These are phyloP conservation scores for Platerodrilus igneus DNA, from an alignment of 2,888 invertebrate genomes.

Conservation along the genomic window DNA sequence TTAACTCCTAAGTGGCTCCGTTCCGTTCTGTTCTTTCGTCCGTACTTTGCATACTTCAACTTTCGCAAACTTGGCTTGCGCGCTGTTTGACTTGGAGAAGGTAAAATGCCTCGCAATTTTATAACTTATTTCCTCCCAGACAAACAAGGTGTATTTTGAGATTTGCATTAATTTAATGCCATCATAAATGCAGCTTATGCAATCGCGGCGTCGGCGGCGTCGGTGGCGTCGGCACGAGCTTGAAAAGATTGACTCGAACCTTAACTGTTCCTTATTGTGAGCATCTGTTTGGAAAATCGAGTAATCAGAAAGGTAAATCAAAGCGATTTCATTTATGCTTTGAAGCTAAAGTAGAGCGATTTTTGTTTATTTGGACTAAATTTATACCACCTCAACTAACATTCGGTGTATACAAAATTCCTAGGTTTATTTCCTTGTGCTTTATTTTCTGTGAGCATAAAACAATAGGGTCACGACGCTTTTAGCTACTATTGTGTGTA, in stretches of 20 bases:
- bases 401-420: slow-evolving; percentile 44
- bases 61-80: slow-evolving; percentile 34
- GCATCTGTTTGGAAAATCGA: slow-evolving; percentile 33
- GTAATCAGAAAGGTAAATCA: slow-evolving; percentile 46
- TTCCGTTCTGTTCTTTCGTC: no score
- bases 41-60: slow-evolving; percentile 45
- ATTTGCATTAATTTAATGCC: slow-evolving; percentile 50
- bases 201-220: no score
- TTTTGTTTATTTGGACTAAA: slow-evolving; percentile 42
- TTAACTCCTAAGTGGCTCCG: slow-evolving; percentile 45
- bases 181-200: slow-evolving; percentile 45
- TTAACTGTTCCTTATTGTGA: slow-evolving; percentile 26
- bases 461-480: no score
- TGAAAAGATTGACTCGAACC: slow-evolving; percentile 27
- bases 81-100: slow-evolving; percentile 33
- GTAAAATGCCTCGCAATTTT: slow-evolving; percentile 44
- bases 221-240: no score
- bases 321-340: slow-evolving; percentile 39
- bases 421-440: slow-evolving; percentile 38
- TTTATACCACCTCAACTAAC: slow-evolving; percentile 42
- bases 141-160: slow-evolving; percentile 48
- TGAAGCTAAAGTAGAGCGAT: slow-evolving; percentile 37
- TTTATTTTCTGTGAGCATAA: no score
- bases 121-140: slow-evolving; percentile 43
- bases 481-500: no score